These are phyloP conservation scores for Hyaena hyaena DNA, from an alignment of 2,113 vertebrate species.

Conservation along the genomic window DNA sequence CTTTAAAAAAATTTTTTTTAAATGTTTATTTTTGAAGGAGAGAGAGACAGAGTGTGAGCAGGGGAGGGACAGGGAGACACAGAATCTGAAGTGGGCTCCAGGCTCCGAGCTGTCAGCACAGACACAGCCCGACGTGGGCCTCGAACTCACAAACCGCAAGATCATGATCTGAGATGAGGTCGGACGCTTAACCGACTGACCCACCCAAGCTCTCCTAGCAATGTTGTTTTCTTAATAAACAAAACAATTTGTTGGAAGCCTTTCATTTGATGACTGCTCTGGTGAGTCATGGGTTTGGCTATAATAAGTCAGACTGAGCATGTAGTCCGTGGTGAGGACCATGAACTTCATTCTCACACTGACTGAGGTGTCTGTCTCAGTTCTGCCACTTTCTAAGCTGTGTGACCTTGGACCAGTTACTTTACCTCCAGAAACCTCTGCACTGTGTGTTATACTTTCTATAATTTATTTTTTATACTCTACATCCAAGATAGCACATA, in stretches of 20 bases:
- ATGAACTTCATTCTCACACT: not conserved
- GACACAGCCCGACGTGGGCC: too few species aligned
- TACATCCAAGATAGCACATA: too few species aligned
- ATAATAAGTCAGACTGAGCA: not conserved
- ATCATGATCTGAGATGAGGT: too few species aligned
- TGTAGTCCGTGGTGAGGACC: not conserved
- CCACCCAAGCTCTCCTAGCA: not conserved
- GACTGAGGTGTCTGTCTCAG: not conserved
- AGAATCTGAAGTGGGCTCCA: too few species aligned
- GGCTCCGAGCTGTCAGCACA: too few species aligned
- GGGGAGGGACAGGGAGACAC: too few species aligned
- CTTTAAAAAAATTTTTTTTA: not conserved
- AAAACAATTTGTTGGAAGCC: not conserved
- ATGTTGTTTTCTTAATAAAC: slow-evolving; percentile 17
- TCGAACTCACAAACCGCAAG: too few species aligned
- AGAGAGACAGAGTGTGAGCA: too few species aligned
- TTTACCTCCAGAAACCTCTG: not conserved
- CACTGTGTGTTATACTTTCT: not conserved
- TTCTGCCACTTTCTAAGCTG: not conserved
- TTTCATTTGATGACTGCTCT: not conserved
- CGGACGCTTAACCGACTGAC: too few species aligned
- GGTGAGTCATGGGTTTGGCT: not conserved
- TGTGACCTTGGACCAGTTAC: not conserved
- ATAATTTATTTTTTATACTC: too few species aligned
- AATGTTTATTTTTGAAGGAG: too few species aligned